Conservation (phyloP, 2,113 vertebrate species). For the Cephalopterus ornatus region DNA sequence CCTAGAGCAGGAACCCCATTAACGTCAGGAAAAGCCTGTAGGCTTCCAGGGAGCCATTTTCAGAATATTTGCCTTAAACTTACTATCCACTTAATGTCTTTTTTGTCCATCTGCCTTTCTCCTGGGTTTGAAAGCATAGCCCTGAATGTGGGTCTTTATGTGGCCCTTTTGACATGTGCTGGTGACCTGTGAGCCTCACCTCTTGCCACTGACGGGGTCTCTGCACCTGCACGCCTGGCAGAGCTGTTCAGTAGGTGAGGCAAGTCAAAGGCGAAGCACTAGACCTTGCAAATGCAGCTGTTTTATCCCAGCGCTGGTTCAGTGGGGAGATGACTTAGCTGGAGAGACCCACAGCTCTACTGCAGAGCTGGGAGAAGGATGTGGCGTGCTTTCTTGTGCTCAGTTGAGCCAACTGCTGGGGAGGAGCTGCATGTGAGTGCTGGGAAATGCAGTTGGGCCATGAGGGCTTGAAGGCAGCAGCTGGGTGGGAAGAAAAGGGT, state of each 20-base stretch:
- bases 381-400: background rate
- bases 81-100: slow-evolving; percentile 16
- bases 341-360: background rate
- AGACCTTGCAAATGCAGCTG: background rate
- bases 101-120: background rate
- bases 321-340: background rate
- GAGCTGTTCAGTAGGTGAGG: background rate
- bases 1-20: background rate
- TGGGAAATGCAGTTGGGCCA: background rate
- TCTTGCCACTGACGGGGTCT: slow-evolving; percentile 10
- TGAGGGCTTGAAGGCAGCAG: background rate
- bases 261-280: background rate
- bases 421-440: background rate
- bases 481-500: background rate
- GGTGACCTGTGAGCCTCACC: slow-evolving; percentile 51
- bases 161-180: slow-evolving; percentile 42
- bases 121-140: slow-evolving; percentile 8
- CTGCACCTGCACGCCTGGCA: slow-evolving; percentile 16
- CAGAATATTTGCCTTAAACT: background rate
- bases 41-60: slow-evolving; percentile 19
- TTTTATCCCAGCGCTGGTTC: background rate
- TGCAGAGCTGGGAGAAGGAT: background rate
- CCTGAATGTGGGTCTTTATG: slow-evolving; percentile 31
- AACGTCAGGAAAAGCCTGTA: slow-evolving; percentile 16
- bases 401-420: background rate